These are phyloP conservation scores for Drosophila nikananu DNA, from an alignment of 1,140 invertebrate species.

Conservation along the genomic window DNA sequence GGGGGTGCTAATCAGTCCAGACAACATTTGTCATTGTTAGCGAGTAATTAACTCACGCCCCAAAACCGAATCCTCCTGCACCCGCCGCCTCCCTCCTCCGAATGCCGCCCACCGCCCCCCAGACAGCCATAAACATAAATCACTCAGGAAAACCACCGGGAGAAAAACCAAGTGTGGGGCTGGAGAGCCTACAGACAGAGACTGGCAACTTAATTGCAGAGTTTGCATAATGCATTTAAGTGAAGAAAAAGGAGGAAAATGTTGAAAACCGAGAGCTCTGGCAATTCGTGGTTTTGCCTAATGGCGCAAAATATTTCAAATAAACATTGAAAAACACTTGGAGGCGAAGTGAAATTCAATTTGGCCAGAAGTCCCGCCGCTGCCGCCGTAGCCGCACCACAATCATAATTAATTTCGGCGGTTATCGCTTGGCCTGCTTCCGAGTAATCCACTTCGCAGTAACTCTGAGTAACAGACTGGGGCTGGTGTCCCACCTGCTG, in stretches of 20 bases:
- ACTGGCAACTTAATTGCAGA: slow-evolving; percentile 79
- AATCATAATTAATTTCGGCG: slow-evolving; percentile 81
- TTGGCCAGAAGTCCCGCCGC: slow-evolving; percentile 39
- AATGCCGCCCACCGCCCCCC: slow-evolving; percentile 48
- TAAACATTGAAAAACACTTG: slow-evolving; percentile 82
- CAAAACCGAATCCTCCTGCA: slow-evolving; percentile 11
- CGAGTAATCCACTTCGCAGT: slow-evolving; percentile 53
- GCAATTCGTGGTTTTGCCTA: slow-evolving; percentile 60
- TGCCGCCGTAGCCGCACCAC: slow-evolving; percentile 35
- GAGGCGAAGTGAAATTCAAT: slow-evolving; percentile 73
- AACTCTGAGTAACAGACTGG: slow-evolving; percentile 16
- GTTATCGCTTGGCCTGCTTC: slow-evolving; percentile 58
- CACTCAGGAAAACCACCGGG: slow-evolving; percentile 37
- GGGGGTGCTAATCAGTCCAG: slow-evolving; percentile 33
- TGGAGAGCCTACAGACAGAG: slow-evolving; percentile 21
- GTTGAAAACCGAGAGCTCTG: slow-evolving; percentile 57
- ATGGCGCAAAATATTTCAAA: slow-evolving; percentile 81
- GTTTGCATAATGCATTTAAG: slow-evolving; percentile 80
- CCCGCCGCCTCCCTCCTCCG: slow-evolving; percentile 16
- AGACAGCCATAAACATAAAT: slow-evolving; percentile 65
- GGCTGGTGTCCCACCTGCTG: slow-evolving; percentile 51
- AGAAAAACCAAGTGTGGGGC: slow-evolving; percentile 20
- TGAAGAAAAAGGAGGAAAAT: slow-evolving; percentile 50
- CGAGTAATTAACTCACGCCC: slow-evolving; percentile 78
- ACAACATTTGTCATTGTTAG: slow-evolving; percentile 79